Evolutionary conservation across 92 coral and sea anemone species (phyloP), one percentile per base, ranked within the genome.

Genomic region (Umimayanthus chanpuru): DNA sequence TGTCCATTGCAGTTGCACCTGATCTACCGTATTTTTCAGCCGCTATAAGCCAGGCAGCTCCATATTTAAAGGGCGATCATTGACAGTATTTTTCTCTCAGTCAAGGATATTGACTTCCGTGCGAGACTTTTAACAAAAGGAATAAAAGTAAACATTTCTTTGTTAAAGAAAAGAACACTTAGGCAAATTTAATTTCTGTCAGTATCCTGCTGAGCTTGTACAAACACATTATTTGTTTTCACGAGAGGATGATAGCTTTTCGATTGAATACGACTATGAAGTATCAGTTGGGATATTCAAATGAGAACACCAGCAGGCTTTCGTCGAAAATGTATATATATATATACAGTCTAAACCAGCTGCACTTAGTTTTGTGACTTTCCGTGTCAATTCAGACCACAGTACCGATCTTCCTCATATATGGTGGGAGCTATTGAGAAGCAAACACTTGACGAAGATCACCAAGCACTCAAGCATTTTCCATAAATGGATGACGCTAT

Each of bases 281-380:
- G 78, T 38, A 73, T 73, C 78, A 73, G 29, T 36, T 36, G 5
- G n/a, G 41, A 73, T 73, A 73, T 73, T 38, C 78, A 73, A 73
- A 73, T 73, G 78, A 36, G 78, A 36, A n/a, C 9, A 21, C 0
- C 78, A 11, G 49, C 36, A 9, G 39, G 78, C 8, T 38, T 36
- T 73, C 41, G 21, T 2, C 3, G 7, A 73, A 9, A 11, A 47
- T 47, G 9, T 9, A 47, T 47, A 1, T 9, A 44, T 4, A 0
- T 44, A 47, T 7, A 47, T 47, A 11, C 50, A 47, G 50, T 47
- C 50, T 41, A 41, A 73, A 28, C 18, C 77, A 73, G 77, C 77
- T 73, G 78, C 49, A 9, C 29, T 41, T 6, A 21, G 36, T 73
- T 40, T 16, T 21, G 6, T 47, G 21, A 18, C 21, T 16, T 73